These are phyloP conservation scores for Synergus laeviventris DNA, from an alignment of 2,888 invertebrate species.

Conservation along the genomic window DNA sequence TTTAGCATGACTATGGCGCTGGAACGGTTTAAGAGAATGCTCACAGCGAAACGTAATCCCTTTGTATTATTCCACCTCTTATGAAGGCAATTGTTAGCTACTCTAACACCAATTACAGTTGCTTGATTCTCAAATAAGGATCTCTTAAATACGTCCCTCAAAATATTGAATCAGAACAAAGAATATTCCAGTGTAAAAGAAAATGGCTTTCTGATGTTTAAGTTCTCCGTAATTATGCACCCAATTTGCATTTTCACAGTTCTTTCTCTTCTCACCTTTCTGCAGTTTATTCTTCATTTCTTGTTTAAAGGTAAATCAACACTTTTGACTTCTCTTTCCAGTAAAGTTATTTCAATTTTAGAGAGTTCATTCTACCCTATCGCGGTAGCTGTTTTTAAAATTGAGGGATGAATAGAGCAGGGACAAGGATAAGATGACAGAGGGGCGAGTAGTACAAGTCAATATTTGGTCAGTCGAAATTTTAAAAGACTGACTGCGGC, in stretches of 20 bases:
- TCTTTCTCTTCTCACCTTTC: neutral
- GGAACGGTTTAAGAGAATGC: slow-evolving; percentile 54
- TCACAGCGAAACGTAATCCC: slow-evolving; percentile 30
- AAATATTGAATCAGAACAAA: slow-evolving; percentile 9
- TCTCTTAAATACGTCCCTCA: neutral
- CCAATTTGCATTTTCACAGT: slow-evolving; percentile 25
- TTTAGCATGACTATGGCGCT: slow-evolving; percentile 68
- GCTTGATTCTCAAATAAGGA: neutral
- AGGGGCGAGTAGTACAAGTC: no score
- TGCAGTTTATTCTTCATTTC: slow-evolving; percentile 5
- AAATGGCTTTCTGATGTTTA: slow-evolving; percentile 10
- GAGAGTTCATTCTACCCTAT: neutral
- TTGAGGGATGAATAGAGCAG: no score
- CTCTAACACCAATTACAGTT: neutral
- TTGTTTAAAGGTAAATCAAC: slow-evolving; percentile 14
- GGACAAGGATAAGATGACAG: no score
- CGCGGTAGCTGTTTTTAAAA: no score
- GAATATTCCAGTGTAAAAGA: slow-evolving; percentile 2
- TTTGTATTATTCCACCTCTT: slow-evolving; percentile 41
- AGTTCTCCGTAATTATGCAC: slow-evolving; percentile 32
- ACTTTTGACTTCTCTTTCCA: neutral
- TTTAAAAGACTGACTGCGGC: no score
- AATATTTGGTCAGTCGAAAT: no score
- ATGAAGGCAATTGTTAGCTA: neutral
- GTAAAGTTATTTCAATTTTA: neutral